Evolutionary conservation across 2,113 vertebrate species (phyloP).

Genomic region (Leptobrachium leishanense): DNA sequence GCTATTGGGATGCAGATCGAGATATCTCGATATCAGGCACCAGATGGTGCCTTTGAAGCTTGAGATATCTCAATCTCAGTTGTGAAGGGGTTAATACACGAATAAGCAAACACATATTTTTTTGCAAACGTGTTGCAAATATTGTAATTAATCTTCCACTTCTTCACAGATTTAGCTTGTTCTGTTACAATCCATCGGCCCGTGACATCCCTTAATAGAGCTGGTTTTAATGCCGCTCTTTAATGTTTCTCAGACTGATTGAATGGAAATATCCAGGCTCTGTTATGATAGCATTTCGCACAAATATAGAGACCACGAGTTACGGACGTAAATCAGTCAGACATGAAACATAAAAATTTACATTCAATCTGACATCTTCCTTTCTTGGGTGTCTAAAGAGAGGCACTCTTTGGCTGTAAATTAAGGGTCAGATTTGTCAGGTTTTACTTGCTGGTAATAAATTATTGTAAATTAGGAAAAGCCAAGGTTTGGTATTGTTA

Average conservation of each 20-base stretch:
- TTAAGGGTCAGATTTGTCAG: conserved; percentile 63
- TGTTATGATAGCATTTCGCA: conserved; percentile 51
- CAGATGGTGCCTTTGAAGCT: too few species aligned
- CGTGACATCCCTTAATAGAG: too few species aligned
- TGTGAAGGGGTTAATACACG: too few species aligned
- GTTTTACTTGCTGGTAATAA: conserved; percentile 64
- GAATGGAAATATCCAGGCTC: conserved; percentile 51
- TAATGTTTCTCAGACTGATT: conserved; percentile 39
- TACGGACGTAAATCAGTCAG: conserved; percentile 61
- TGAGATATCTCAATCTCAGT: too few species aligned
- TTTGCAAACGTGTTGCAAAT: too few species aligned
- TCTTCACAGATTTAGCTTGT: too few species aligned
- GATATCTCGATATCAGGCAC: too few species aligned
- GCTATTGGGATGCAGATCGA: too few species aligned
- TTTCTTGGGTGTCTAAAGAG: conserved; percentile 62
- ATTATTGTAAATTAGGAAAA: conserved; percentile 52
- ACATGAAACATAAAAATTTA: conserved; percentile 68
- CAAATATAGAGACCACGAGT: conserved; percentile 55
- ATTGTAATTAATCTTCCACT: too few species aligned
- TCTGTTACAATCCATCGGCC: too few species aligned
- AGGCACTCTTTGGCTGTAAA: conserved; percentile 61
- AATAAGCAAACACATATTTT: too few species aligned
- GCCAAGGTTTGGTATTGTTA: background rate
- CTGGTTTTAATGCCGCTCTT: conserved; percentile 1
- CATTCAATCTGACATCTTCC: conserved; percentile 62